Percentiles rank a stretch among this genome's conserved stretches.
Conservation (phyloP, 2,888 invertebrate genomes). For the Pheosia tremula region DNA sequence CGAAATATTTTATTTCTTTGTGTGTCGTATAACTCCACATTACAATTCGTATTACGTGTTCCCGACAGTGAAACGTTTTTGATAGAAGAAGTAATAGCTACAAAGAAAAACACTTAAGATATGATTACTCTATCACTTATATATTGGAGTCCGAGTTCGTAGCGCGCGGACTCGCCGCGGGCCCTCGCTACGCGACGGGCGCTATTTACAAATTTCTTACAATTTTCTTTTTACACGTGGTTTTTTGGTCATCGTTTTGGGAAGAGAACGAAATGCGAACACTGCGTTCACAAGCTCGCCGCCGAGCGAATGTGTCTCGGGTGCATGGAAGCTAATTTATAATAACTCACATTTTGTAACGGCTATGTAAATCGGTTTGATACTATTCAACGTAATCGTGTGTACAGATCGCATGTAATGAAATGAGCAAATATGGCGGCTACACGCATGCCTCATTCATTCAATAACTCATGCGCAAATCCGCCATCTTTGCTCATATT, state of each 20-base stretch:
- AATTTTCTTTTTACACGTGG: slow-evolving; percentile 52
- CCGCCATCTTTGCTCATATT: no score
- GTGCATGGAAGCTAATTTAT: neutral
- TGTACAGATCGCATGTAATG: no score
- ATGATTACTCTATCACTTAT: slow-evolving; percentile 78
- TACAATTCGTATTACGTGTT: slow-evolving; percentile 62
- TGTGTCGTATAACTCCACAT: slow-evolving; percentile 56
- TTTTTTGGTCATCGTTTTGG: slow-evolving; percentile 78
- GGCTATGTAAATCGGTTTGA: neutral
- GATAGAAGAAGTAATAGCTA: slow-evolving; percentile 59
- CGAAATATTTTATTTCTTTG: slow-evolving; percentile 44
- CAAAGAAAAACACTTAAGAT: slow-evolving; percentile 76
- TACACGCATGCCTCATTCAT: no score
- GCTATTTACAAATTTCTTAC: slow-evolving; percentile 55
- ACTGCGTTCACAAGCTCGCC: slow-evolving; percentile 24
- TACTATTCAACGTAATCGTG: neutral
- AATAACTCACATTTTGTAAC: neutral
- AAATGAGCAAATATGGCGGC: no score
- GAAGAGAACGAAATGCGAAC: slow-evolving; percentile 61
- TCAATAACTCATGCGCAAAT: no score
- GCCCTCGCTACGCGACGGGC: slow-evolving; percentile 66
- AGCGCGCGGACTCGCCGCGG: slow-evolving; percentile 41
- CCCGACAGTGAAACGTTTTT: slow-evolving; percentile 62
- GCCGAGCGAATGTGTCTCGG: neutral
- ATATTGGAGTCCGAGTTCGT: slow-evolving; percentile 39